Evolutionary conservation across 2,888 invertebrate species (phyloP).

Genomic region (Drosophila neutralis): DNA sequence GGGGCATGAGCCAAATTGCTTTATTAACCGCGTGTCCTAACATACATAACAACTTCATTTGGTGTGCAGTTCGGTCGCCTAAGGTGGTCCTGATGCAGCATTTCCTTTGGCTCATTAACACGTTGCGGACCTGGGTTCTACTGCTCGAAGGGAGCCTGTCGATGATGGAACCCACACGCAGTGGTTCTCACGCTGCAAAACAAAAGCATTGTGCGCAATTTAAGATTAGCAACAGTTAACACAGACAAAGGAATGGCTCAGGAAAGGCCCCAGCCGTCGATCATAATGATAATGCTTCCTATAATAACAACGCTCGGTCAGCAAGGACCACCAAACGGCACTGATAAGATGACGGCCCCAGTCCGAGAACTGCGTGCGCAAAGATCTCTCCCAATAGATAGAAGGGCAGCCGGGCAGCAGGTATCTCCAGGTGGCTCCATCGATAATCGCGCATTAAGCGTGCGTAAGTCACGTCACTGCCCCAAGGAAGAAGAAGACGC

Average conservation of each 20-base stretch:
- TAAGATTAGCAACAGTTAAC: slow-evolving; percentile 80
- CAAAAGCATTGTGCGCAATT: slow-evolving; percentile 61
- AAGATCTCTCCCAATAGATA: slow-evolving; percentile 62
- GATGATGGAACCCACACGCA: slow-evolving; percentile 79
- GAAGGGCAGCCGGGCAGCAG: neutral
- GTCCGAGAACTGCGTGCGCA: slow-evolving; percentile 58
- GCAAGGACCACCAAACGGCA: slow-evolving; percentile 68
- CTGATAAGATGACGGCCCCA: slow-evolving; percentile 66
- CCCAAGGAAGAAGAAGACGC: slow-evolving; percentile 18
- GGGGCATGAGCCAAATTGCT: slow-evolving; percentile 56
- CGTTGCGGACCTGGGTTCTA: slow-evolving; percentile 38
- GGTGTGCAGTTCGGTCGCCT: slow-evolving; percentile 22
- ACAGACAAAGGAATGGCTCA: slow-evolving; percentile 57
- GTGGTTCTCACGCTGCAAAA: slow-evolving; percentile 81
- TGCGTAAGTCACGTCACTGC: slow-evolving; percentile 76
- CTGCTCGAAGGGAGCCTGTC: slow-evolving; percentile 15
- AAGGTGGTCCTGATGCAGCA: slow-evolving; percentile 69
- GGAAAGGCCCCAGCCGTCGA: slow-evolving; percentile 38
- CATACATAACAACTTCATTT: slow-evolving; percentile 66
- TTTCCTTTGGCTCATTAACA: slow-evolving; percentile 82
- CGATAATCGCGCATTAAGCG: slow-evolving; percentile 78
- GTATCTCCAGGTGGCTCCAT: slow-evolving; percentile 48
- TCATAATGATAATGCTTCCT: slow-evolving; percentile 71
- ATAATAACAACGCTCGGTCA: slow-evolving; percentile 75
- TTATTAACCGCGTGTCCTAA: slow-evolving; percentile 52